Base-by-base conservation (phyloP, 2,797 vertebrate genomes). In the Sandelia bainsii region DNA sequence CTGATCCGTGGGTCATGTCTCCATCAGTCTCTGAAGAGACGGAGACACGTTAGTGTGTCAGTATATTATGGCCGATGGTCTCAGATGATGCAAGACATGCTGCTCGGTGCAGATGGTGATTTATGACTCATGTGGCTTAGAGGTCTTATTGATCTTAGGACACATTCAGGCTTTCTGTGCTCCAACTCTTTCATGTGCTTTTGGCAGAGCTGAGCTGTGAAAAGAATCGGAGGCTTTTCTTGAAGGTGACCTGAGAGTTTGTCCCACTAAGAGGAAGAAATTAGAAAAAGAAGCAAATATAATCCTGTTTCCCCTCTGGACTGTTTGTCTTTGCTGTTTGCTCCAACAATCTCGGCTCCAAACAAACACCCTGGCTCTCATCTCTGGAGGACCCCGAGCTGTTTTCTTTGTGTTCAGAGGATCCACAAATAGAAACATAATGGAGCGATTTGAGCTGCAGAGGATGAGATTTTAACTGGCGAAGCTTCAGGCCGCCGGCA, bases 131-230 rank as follows among this genome's bases (percentile, higher is more conserved):
- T 34, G 79, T 25, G 25, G 25, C 72, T 62, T 37, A 58, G 61
- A 85, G 62, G 65, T 52, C 51, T 52, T 81, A 89, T 84, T 86
- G 88, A 89, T 91, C 83, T 77, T 25, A 16, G 49, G 49, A 52
- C 34, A 1, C 20, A 0, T 39, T 20, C 25, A 45, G 52, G 17
- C 4, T 37, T 20, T 8, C 5, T 14, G 49, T n/a, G n/a, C n/a
- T n/a, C n/a, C n/a, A 25, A 25, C 25, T 25, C 25, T 25, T 25
- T 25, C 25, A 25, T 25, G 2, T 25, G 25, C 25, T 25, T 25
- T 25, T 25, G 25, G 25, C 25, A 25, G 25, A 25, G 25, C 25
- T 25, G 25, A 25, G 4, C 25, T 25, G 17, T 13, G 23, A 16
- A 25, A 53, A 52, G 54, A 25, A 25, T 25, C 25, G 4, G 52